These are phyloP conservation scores for Agrochola circellaris DNA, from an alignment of 2,888 invertebrate genomes.

Conservation along the genomic window DNA sequence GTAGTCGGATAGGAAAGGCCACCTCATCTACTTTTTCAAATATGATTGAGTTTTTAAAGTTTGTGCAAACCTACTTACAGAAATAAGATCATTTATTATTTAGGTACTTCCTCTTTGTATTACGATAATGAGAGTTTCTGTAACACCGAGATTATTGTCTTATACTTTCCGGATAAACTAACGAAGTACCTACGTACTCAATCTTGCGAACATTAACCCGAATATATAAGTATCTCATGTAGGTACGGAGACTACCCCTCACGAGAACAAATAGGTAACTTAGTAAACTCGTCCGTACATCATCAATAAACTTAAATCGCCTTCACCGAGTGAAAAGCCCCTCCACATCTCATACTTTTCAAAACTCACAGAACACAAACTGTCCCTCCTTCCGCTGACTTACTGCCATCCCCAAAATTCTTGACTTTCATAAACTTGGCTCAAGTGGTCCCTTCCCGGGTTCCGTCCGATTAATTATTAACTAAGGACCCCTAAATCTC, in stretches of 20 bases:
- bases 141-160: background rate
- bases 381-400: slow-evolving; percentile 17
- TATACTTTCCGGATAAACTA: background rate
- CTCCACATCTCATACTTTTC: slow-evolving; percentile 12
- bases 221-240: background rate
- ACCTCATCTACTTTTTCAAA: background rate
- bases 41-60: background rate
- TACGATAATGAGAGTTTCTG: background rate
- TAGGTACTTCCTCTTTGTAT: background rate
- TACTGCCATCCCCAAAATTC: slow-evolving; percentile 25
- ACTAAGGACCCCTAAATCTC: slow-evolving; percentile 58
- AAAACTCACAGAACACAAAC: background rate
- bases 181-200: too few relatives aligned
- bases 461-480: slow-evolving; percentile 64
- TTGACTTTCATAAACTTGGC: slow-evolving; percentile 52
- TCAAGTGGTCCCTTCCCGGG: slow-evolving; percentile 37
- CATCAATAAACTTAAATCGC: background rate
- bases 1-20: background rate
- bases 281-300: background rate
- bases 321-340: background rate
- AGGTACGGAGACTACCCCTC: background rate
- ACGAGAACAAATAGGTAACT: background rate
- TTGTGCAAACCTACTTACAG: background rate
- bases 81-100: background rate
- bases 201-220: background rate